Evolutionary conservation across 2,797 vertebrate genomes (phyloP).

Genomic region (Pteronotus mesoamericanus): DNA sequence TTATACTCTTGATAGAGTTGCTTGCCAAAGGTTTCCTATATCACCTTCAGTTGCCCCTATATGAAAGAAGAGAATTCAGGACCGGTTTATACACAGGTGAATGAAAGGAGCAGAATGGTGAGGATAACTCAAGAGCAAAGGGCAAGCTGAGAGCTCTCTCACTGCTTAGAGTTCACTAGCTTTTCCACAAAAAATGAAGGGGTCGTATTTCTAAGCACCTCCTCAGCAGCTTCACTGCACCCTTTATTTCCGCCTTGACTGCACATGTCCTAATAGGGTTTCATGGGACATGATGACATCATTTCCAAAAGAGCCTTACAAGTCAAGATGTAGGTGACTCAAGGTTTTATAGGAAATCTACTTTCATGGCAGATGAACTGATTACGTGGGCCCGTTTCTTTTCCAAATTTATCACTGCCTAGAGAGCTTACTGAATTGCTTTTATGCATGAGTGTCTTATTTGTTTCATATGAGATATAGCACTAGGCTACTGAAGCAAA

Average conservation of each 20-base stretch:
- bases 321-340: constrained; percentile 68
- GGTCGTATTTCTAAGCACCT: constrained; percentile 24
- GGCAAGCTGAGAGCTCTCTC: neutral
- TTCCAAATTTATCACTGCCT: constrained; percentile 70
- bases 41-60: neutral
- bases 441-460: constrained; percentile 82
- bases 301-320: constrained; percentile 36
- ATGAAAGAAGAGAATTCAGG: neutral
- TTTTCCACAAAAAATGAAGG: neutral
- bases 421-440: constrained; percentile 78
- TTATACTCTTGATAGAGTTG: neutral
- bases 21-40: neutral
- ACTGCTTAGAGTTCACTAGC: neutral
- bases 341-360: constrained; percentile 53
- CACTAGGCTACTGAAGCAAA: constrained; percentile 71
- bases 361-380: constrained; percentile 62
- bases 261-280: neutral
- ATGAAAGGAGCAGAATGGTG: neutral
- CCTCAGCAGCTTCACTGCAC: neutral
- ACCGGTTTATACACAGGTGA: neutral
- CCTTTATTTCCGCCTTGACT: constrained; percentile 44
- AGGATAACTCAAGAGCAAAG: neutral
- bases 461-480: constrained; percentile 76
- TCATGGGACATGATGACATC: constrained; percentile 15
- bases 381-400: constrained; percentile 65